Evolutionary conservation across 2,888 invertebrate genomes (phyloP).

Genomic region (Ornithoptera priamus): DNA sequence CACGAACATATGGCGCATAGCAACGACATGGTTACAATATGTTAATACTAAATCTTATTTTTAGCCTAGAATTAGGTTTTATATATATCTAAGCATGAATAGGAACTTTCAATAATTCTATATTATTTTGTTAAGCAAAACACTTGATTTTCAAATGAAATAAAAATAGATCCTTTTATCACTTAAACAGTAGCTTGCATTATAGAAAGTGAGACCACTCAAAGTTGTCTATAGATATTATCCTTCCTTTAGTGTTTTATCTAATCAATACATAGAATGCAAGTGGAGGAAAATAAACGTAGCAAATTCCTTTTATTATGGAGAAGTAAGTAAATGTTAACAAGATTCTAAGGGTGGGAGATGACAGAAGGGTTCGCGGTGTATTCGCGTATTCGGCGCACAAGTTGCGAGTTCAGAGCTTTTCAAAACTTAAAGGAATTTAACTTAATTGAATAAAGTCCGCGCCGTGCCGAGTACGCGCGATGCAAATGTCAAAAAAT

Average conservation of each 20-base stretch:
- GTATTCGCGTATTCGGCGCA: conserved; percentile 18
- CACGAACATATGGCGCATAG: conserved; percentile 8
- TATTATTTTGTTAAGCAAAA: conserved; percentile 17
- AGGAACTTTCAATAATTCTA: conserved; percentile 21
- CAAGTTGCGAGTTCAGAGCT: background rate
- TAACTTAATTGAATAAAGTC: background rate
- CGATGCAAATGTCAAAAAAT: conserved; percentile 1
- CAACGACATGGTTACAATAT: conserved; percentile 10
- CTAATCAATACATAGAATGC: background rate
- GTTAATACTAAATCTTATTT: background rate
- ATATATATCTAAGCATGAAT: conserved; percentile 24
- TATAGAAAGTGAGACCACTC: conserved; percentile 1
- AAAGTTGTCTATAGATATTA: conserved; percentile 1
- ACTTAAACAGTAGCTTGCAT: conserved; percentile 23
- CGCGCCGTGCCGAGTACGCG: conserved; percentile 20
- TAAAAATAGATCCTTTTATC: conserved; percentile 9
- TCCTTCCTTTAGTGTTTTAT: background rate
- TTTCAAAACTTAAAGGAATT: background rate
- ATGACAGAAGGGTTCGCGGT: background rate
- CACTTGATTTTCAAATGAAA: conserved; percentile 7
- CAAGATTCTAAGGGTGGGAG: background rate
- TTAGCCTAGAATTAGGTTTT: conserved; percentile 22
- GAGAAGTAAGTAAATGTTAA: conserved; percentile 18
- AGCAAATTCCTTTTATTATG: background rate
- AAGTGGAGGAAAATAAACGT: no score